phyloP scores from a whole-genome alignment of 2,888 invertebrate genomes.

The Andrena fulva region DNA sequence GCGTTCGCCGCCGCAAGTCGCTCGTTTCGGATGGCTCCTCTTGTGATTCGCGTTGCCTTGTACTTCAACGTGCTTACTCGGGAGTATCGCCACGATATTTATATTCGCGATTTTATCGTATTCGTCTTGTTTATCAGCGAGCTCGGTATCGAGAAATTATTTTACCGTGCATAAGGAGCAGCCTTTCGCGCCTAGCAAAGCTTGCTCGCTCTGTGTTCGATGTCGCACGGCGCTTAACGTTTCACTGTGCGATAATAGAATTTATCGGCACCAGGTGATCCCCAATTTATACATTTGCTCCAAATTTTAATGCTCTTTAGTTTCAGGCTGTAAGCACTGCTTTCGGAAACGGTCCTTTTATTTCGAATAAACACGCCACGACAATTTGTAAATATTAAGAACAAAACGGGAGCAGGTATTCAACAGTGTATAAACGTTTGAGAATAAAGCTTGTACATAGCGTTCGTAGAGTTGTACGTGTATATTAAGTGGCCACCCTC shows the following conservation, averaged over 20 bases:
- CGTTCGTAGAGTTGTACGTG: not conserved
- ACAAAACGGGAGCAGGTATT: not conserved
- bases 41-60: conserved; percentile 74
- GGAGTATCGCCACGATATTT: conserved; percentile 40
- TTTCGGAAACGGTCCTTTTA: too few relatives aligned
- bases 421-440: conserved; percentile 64
- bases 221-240: not conserved
- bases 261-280: conserved; percentile 41
- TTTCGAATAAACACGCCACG: not conserved
- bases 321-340: not conserved
- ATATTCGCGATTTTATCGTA: conserved; percentile 47
- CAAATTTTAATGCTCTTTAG: not conserved
- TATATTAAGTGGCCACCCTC: conserved; percentile 17
- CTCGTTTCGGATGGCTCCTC: conserved; percentile 39
- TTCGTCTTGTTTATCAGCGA: conserved; percentile 15
- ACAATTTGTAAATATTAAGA: conserved; percentile 22
- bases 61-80: conserved; percentile 29
- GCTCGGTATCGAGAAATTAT: not conserved
- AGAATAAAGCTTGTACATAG: conserved; percentile 52
- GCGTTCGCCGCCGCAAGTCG: not conserved
- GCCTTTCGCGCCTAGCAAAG: conserved; percentile 28
- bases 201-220: conserved; percentile 10
- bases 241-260: conserved; percentile 17
- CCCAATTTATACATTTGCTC: not conserved
- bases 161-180: not conserved